Evolutionary conservation across 2,888 invertebrate species (phyloP).

Genomic region (Microchrysa polita): DNA sequence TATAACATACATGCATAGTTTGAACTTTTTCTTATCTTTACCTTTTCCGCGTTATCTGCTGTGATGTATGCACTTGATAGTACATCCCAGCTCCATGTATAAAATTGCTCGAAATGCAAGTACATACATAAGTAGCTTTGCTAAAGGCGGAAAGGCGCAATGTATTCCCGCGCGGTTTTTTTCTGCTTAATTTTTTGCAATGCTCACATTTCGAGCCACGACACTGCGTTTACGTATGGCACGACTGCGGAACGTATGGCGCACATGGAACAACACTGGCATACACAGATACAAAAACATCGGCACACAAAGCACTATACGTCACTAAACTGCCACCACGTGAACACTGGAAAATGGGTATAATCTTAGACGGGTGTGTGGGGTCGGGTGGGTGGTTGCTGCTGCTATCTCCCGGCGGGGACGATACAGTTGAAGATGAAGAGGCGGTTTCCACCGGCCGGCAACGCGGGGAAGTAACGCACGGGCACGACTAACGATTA

Average conservation of each 20-base stretch:
- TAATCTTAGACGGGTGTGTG: neutral
- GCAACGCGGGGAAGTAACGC: constrained; percentile 2
- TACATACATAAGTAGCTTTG: neutral
- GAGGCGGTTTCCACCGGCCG: neutral
- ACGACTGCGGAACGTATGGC: neutral
- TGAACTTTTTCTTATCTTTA: too few species aligned
- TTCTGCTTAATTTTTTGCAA: neutral
- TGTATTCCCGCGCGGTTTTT: neutral
- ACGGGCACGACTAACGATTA: constrained; percentile 8
- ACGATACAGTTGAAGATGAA: neutral
- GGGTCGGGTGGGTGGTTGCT: neutral
- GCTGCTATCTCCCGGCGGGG: too few species aligned
- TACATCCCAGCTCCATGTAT: neutral
- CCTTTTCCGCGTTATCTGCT: too few species aligned
- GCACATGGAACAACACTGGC: constrained; percentile 12
- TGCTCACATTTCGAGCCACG: neutral
- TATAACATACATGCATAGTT: too few species aligned
- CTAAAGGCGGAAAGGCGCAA: neutral
- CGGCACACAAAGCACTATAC: neutral
- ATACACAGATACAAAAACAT: neutral
- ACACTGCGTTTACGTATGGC: constrained; percentile 9
- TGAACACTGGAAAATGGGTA: neutral
- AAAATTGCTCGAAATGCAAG: neutral
- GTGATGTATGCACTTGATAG: too few species aligned
- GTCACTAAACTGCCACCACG: constrained; percentile 18